phyloP scores from a whole-genome alignment of 1,140 invertebrate genomes.

The Lasioglossum baleicum region DNA sequence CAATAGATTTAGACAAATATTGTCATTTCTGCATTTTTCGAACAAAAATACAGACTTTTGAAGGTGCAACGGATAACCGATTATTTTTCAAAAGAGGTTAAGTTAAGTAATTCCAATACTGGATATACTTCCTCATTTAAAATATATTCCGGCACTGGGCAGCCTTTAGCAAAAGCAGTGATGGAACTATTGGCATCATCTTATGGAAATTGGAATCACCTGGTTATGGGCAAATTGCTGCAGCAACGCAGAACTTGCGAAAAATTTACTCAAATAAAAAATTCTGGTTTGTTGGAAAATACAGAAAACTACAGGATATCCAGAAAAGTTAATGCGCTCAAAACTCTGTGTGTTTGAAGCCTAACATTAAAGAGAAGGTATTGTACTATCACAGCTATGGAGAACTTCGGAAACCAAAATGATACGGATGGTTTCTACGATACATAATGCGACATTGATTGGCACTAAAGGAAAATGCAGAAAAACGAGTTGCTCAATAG shows the following conservation, averaged over 20 bases:
- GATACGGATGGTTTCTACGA: neutral
- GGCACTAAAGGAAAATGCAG: neutral
- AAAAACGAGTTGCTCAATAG: neutral
- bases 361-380: neutral
- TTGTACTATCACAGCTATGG: conserved; percentile 1
- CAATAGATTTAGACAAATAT: neutral
- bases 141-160: neutral
- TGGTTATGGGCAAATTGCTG: neutral
- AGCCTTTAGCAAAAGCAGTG: neutral
- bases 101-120: neutral
- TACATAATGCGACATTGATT: conserved; percentile 5
- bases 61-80: neutral
- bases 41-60: neutral
- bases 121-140: neutral
- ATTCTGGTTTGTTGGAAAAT: neutral
- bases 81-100: neutral
- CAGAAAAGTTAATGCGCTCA: neutral
- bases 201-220: neutral
- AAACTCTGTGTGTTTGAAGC: neutral
- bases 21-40: neutral
- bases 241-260: neutral
- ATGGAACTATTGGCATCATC: neutral
- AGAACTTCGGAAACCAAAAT: neutral
- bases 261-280: neutral
- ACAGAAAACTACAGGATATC: neutral